Evolutionary conservation across 2,888 invertebrate species (phyloP).

Genomic region (Diabrotica balteata): DNA sequence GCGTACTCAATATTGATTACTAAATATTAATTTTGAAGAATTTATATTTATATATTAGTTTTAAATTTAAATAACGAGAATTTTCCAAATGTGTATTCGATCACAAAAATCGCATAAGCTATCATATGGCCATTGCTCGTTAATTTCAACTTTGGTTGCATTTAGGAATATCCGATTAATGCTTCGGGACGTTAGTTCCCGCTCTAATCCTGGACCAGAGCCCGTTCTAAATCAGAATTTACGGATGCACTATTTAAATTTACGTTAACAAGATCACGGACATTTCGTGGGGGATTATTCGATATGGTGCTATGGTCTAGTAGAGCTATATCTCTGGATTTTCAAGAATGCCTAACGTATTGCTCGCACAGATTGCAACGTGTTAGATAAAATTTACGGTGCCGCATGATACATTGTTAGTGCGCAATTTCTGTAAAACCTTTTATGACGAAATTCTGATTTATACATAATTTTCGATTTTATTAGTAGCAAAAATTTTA

Average conservation of each 20-base stretch:
- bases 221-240: conserved; percentile 38
- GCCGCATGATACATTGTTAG: not conserved
- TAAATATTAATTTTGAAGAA: too few species aligned
- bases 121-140: not conserved
- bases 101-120: too few species aligned
- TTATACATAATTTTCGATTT: too few species aligned
- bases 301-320: not conserved
- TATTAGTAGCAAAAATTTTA: too few species aligned
- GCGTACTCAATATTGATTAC: too few species aligned
- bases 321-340: conserved; percentile 12
- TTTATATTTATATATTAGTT: too few species aligned
- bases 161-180: conserved; percentile 12
- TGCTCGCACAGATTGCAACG: conserved; percentile 1
- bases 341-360: conserved; percentile 17
- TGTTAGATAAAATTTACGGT: conserved; percentile 2
- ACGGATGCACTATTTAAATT: conserved; percentile 39
- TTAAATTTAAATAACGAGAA: too few species aligned
- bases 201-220: conserved; percentile 17
- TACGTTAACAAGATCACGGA: conserved; percentile 42
- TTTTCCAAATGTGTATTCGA: too few species aligned
- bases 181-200: conserved; percentile 6
- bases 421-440: too few species aligned
- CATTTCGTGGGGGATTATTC: conserved; percentile 30
- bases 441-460: too few species aligned
- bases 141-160: conserved; percentile 16